Conservation (phyloP, 2,888 invertebrate genomes). For the Syritta pipiens region DNA sequence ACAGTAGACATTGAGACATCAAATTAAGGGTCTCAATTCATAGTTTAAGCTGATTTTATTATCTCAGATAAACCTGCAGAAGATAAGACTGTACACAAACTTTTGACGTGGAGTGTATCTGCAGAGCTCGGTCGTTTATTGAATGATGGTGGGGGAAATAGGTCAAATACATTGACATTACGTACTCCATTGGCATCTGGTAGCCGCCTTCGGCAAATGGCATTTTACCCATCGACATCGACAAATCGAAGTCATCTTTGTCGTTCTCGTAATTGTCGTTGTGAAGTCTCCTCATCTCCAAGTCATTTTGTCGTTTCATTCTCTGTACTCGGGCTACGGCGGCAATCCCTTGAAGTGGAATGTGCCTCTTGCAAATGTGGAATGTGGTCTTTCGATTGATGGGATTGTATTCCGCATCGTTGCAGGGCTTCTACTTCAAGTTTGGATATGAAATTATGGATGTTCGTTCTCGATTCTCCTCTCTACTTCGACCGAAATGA, state of each 20-base stretch:
- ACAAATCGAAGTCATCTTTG: slow-evolving; percentile 50
- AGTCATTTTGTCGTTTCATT: too few species aligned
- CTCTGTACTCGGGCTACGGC: too few species aligned
- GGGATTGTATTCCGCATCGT: slow-evolving; percentile 15
- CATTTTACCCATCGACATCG: slow-evolving; percentile 25
- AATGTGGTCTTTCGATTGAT: slow-evolving; percentile 24
- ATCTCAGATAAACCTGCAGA: too few species aligned
- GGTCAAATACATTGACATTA: slow-evolving; percentile 67
- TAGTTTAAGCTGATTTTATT: too few species aligned
- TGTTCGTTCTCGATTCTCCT: too few species aligned
- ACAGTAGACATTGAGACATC: too few species aligned
- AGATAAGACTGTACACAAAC: too few species aligned
- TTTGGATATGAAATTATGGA: not conserved
- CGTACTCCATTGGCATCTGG: slow-evolving; percentile 41
- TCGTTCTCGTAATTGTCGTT: slow-evolving; percentile 11
- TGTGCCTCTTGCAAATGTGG: slow-evolving; percentile 20
- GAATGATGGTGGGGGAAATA: slow-evolving; percentile 48
- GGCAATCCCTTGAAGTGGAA: slow-evolving; percentile 38
- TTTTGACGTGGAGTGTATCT: slow-evolving; percentile 9
- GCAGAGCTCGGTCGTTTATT: slow-evolving; percentile 10
- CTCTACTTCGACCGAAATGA: slow-evolving; percentile 37
- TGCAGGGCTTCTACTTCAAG: too few species aligned
- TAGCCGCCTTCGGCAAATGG: not conserved
- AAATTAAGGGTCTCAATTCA: too few species aligned
- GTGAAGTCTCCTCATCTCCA: not conserved